These are phyloP conservation scores for Drosophila percnosoma DNA, from an alignment of 2,888 invertebrate species.

Conservation along the genomic window DNA sequence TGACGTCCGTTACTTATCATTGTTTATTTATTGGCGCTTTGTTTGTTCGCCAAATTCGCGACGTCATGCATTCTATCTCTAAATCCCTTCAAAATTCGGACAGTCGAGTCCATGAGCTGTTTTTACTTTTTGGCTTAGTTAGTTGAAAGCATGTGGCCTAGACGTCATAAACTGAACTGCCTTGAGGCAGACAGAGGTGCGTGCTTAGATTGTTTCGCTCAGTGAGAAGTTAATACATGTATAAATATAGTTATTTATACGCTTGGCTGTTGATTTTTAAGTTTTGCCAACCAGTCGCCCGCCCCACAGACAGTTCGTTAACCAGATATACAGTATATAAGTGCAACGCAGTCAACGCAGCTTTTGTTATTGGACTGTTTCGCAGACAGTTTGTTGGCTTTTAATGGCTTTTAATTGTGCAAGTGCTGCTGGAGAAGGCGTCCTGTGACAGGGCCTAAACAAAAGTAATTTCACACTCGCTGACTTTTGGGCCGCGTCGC, in stretches of 20 bases:
- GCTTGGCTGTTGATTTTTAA: constrained; percentile 1
- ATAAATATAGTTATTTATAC: background rate
- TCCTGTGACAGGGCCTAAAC: constrained; percentile 55
- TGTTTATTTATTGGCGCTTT: constrained; percentile 45
- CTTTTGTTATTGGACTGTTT: constrained; percentile 42
- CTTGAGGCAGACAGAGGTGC: constrained; percentile 9
- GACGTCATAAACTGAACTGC: constrained; percentile 32
- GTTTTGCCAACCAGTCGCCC: background rate
- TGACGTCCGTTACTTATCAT: constrained; percentile 59
- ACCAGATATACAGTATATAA: background rate
- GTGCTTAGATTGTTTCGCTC: constrained; percentile 5
- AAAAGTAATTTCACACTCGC: constrained; percentile 82
- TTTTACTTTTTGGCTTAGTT: constrained; percentile 17
- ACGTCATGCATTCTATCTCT: constrained; percentile 54
- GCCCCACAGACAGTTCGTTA: background rate
- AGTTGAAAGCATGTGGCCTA: constrained; percentile 31
- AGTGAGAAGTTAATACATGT: background rate
- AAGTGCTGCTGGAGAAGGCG: constrained; percentile 9
- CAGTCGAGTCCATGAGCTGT: constrained; percentile 15
- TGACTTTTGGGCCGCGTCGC: constrained; percentile 65
- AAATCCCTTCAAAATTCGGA: background rate
- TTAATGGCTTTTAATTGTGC: constrained; percentile 81
- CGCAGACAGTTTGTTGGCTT: constrained; percentile 71
- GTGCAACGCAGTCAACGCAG: constrained; percentile 11
- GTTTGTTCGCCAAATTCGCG: constrained; percentile 25